Base-by-base conservation (phyloP, 2,888 invertebrate genomes). In the Acanthosepion pharaonis region DNA sequence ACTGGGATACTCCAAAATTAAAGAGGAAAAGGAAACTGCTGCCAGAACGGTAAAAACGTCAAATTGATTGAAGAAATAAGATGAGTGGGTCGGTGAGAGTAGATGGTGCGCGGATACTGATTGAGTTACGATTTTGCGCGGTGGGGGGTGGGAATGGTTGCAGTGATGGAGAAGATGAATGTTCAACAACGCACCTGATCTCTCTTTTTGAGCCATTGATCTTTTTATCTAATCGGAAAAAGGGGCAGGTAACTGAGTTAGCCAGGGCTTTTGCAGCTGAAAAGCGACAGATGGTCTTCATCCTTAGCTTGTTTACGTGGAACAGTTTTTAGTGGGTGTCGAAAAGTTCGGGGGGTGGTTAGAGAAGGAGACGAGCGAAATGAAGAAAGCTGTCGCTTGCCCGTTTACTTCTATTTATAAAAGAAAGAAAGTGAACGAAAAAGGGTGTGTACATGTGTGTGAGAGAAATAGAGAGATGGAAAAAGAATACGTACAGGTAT, bases 201-300 rank as follows among this genome's bases (percentile, higher is more conserved):
- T 78, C 78, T n/a, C 28, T 78, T n/a, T 78, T n/a, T n/a, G 78
- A 78, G 78, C n/a, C 78, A 78, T 78, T 78, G 78, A 78, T 78
- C n/a, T 78, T 78, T 78, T n/a, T 28, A 28, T 78, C 78, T 78
- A n/a, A 78, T 78, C n/a, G n/a, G n/a, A 8, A 78, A 78, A 78
- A 78, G 78, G 78, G 78, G 78, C 78, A 28, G 78, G 9, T 78
- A 78, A 78, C 78, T 15, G 78, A 78, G 78, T 78, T 78, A 78
- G n/a, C 11, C 28, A 55, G 55, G 55, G 20, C 28, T 78, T 28
- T 78, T 78, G n/a, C 78, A 28, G 78, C 78, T 78, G 78, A 11
- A n/a, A n/a, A 78, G 6, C n/a, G 28, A 78, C 78, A 78, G 28
- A 78, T 78, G 78, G 78, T 28, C n/a, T 78, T n/a, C 78, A n/a